Evolutionary conservation across 1,140 invertebrate species (phyloP), one percentile per base, ranked within the genome.

Genomic region (Plectrocnemia conspersa): DNA sequence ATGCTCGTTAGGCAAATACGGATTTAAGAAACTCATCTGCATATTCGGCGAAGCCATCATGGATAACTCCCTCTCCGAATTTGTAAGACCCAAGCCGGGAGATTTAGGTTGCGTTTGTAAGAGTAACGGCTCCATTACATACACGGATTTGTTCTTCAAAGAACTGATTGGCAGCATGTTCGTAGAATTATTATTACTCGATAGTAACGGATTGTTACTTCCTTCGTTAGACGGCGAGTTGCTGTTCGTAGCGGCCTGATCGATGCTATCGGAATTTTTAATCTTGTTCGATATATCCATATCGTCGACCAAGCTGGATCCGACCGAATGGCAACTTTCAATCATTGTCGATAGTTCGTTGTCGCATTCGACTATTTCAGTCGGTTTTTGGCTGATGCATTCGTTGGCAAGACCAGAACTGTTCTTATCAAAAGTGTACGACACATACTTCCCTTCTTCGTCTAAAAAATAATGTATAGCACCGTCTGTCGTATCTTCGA

Each of bases 391-490:
- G 23, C 68, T 72, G 36, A 64, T 67, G 75, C 68, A 48, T n/a
- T 73, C 73, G 23, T 73, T 65, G 4, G 80, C 78, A 16, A 77
- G 69, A 10, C 79, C 82, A 3, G 72, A 67, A 29, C 82, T 82
- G 56, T 82, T 86, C 61, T 91, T 89, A 63, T 91, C 86, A 68
- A 94, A 93, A 0, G 87, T 89, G 61, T 95, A 95, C 0, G 88
- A 88, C 79, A 89, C 74, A 79, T 79, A 83, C 27, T 83, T 79
- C 0, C 82, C 82, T 49, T 79, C 79, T 61, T 85, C 83, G 57
- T 86, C 83, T 56, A 79, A 75, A 68, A 92, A 93, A 66, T 84
- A 91, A 69, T 95, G 91, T 35, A 93, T 84, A 4, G 89, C 88
- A 29, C 91, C 91, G 63, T 91, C 85, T 4, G 82, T 83, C 0